These are phyloP conservation scores for Machimus atricapillus DNA, from an alignment of 2,888 invertebrate species.

Conservation along the genomic window DNA sequence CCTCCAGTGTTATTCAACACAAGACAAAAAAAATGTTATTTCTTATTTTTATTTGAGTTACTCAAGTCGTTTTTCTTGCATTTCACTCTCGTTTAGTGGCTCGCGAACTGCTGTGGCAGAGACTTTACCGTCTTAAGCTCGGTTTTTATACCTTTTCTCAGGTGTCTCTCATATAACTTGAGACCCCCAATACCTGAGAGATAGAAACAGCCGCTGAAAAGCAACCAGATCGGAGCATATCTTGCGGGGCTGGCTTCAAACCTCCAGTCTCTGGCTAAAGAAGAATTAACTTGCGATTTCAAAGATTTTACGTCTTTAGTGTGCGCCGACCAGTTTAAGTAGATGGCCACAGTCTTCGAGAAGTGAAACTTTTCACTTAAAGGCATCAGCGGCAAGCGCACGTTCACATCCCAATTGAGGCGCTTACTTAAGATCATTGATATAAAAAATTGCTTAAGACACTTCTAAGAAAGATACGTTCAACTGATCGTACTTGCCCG, in stretches of 20 bases:
- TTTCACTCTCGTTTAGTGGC: slow-evolving; percentile 39
- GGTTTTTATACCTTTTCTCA: slow-evolving; percentile 3
- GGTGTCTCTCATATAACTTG: slow-evolving; percentile 9
- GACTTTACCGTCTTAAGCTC: slow-evolving; percentile 28
- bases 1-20: slow-evolving; percentile 37
- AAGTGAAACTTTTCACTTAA: slow-evolving; percentile 42
- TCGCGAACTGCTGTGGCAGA: slow-evolving; percentile 17
- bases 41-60: background rate
- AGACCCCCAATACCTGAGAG: background rate
- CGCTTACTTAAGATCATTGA: slow-evolving; percentile 21
- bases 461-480: slow-evolving; percentile 6
- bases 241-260: background rate
- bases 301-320: slow-evolving; percentile 60
- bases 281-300: slow-evolving; percentile 52
- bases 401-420: slow-evolving; percentile 31
- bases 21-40: background rate
- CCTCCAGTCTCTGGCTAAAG: background rate
- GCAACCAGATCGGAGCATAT: background rate
- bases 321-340: slow-evolving; percentile 63
- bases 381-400: slow-evolving; percentile 24
- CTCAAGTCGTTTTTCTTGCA: slow-evolving; percentile 25
- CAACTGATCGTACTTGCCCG: background rate
- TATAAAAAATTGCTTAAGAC: background rate
- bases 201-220: background rate
- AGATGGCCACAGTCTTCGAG: slow-evolving; percentile 59